Evolutionary conservation across 2,113 vertebrate species (phyloP), one percentile per base, ranked within the genome.

Genomic region (Paedocypris sp.): DNA sequence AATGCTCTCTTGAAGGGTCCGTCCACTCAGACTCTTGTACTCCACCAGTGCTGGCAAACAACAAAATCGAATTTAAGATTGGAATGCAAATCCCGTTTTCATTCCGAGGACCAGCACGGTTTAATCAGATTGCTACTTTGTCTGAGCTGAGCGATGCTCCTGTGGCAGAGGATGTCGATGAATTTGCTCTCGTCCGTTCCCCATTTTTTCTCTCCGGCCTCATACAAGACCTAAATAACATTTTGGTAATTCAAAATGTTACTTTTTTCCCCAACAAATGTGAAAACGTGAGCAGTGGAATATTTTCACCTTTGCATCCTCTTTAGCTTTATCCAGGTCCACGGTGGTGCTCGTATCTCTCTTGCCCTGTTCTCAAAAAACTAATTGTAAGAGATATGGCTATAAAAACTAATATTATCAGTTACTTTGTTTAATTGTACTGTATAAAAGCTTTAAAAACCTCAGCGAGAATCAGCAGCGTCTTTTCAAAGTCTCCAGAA

Each of bases 1-100:
- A 18, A 94, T 89, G 78, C 87, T 91, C 35, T 92, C 82, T 77
- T 89, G 89, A 31, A 94, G 82, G 47, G 80, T 86, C 77, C 88
- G 92, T 60, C 89, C 88, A 60, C 85, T 85, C 10, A 92, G 69
- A n/a, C 50, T 82, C 79, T 81, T 87, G 75, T 92, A 94, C 64
- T 91, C 88, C 1, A 89, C 77, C 74, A 94, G 79, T 43, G 83
- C 91, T 93, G 70, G 36, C 42, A 69, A 3, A 53, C 3, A 45
- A 49, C 20, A 26, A 41, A 29, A 38, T 47, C 7, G 3, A 35
- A 22, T 33, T n/a, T n/a, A n/a, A 61, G 13, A 28, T 8, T 8
- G 10, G 8, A 13, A 16, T 6, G 12, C 6, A 4, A n/a, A n/a
- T n/a, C n/a, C n/a, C n/a, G n/a, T n/a, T n/a, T n/a, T n/a, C n/a